These are phyloP conservation scores for Moxostoma hubbsi DNA, from an alignment of 2,797 vertebrate species.

Conservation along the genomic window DNA sequence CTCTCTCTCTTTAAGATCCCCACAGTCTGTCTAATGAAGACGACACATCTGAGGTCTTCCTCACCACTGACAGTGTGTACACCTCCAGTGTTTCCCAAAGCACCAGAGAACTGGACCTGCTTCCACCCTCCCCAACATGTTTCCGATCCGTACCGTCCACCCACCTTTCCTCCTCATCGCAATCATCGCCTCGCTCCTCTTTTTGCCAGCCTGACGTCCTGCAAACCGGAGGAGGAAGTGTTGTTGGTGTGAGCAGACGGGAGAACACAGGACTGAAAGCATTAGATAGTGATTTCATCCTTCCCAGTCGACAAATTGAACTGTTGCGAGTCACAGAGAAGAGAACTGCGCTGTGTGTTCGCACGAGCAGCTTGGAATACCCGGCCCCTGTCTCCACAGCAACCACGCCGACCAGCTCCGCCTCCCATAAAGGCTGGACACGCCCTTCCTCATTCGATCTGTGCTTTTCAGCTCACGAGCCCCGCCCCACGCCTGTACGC, in stretches of 20 bases:
- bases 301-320: conserved; percentile 90
- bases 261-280: not conserved
- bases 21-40: conserved; percentile 85
- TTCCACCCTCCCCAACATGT: conserved; percentile 74
- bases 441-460: conserved; percentile 75
- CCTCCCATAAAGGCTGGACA: conserved; percentile 67
- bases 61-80: conserved; percentile 89
- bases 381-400: conserved; percentile 68
- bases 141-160: not conserved
- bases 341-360: conserved; percentile 87
- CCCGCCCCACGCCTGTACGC: conserved; percentile 70
- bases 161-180: conserved; percentile 18
- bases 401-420: conserved; percentile 64
- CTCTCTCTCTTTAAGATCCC: conserved; percentile 66
- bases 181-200: conserved; percentile 45
- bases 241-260: conserved; percentile 69
- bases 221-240: conserved; percentile 54
- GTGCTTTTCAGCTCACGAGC: conserved; percentile 61
- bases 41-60: conserved; percentile 89
- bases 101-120: conserved; percentile 86
- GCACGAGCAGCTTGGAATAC: conserved; percentile 91
- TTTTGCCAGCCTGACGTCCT: conserved; percentile 77
- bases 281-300: conserved; percentile 90
- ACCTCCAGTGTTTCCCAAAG: conserved; percentile 89
- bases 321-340: conserved; percentile 90